These are phyloP conservation scores for Albula glossodonta DNA, from an alignment of 2,113 vertebrate species.

Conservation along the genomic window DNA sequence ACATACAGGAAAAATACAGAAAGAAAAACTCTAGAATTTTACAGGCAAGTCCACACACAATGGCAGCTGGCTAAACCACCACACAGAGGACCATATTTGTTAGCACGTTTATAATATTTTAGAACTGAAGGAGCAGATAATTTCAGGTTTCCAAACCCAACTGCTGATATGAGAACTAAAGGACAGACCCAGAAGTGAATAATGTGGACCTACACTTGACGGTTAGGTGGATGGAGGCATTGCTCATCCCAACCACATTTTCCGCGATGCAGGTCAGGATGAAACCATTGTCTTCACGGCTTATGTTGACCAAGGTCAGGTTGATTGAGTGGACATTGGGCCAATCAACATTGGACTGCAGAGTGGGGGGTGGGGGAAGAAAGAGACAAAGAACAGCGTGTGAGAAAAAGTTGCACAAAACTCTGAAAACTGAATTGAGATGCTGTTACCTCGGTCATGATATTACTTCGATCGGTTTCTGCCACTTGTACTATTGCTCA, in stretches of 20 bases:
- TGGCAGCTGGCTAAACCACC: no score
- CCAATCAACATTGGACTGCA: slow-evolving; percentile 80
- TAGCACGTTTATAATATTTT: no score
- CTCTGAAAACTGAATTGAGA: no score
- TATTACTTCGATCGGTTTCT: not conserved
- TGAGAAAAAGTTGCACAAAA: no score
- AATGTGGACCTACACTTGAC: slow-evolving; percentile 86
- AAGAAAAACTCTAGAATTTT: no score
- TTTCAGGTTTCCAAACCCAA: not conserved
- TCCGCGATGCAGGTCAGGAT: slow-evolving; percentile 87
- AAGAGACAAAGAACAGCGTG: not conserved
- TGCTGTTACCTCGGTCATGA: no score
- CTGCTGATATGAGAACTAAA: not conserved
- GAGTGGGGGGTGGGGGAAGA: slow-evolving; percentile 21
- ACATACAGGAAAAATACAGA: no score
- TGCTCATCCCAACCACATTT: slow-evolving; percentile 94
- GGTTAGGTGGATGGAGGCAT: slow-evolving; percentile 85
- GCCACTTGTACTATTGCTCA: slow-evolving; percentile 36
- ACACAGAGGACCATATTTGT: no score
- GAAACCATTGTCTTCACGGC: slow-evolving; percentile 89
- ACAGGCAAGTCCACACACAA: no score
- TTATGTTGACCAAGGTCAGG: slow-evolving; percentile 87
- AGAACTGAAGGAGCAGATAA: not conserved
- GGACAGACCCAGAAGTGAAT: not conserved
- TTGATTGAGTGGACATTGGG: slow-evolving; percentile 88